Percentiles rank a stretch among this genome's conserved stretches.
Conservation (phyloP, 30 jellyfish, hydroid and myxozoan genomes). For the Cassiopea xamachana region DNA sequence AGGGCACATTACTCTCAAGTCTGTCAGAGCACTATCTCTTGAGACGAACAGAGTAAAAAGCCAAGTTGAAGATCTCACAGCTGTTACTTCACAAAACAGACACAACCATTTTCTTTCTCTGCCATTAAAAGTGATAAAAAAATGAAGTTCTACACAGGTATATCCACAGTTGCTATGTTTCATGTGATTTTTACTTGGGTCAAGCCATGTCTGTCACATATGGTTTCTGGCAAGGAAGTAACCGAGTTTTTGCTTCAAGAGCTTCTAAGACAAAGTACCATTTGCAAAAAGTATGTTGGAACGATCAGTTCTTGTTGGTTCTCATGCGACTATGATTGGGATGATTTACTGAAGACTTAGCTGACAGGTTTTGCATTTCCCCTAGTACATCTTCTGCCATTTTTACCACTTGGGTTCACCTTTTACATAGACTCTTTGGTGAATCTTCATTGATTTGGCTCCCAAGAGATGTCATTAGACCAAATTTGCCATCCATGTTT, state of each 20-base stretch:
- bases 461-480: constrained; percentile 43
- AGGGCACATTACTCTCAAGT: constrained; percentile 9
- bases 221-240: neutral
- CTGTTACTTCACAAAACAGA: neutral
- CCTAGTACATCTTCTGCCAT: constrained; percentile 3
- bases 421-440: constrained; percentile 9
- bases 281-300: constrained; percentile 5
- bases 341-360: neutral
- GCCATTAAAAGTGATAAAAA: constrained; percentile 35
- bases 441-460: constrained; percentile 29
- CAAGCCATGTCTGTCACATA: constrained; percentile 37
- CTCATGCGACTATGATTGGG: constrained; percentile 2
- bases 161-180: constrained; percentile 31
- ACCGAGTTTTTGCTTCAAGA: neutral
- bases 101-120: constrained; percentile 18
- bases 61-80: neutral
- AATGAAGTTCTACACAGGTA: constrained; percentile 52
- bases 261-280: neutral
- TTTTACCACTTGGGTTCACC: constrained; percentile 14
- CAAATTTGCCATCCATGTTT: constrained; percentile 51
- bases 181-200: constrained; percentile 18
- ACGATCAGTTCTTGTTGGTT: constrained; percentile 17
- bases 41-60: neutral
- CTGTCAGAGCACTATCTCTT: neutral
- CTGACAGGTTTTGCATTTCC: constrained; percentile 19